Base-by-base conservation (phyloP, 2,113 vertebrate species). In the Mesitornis unicolor region DNA sequence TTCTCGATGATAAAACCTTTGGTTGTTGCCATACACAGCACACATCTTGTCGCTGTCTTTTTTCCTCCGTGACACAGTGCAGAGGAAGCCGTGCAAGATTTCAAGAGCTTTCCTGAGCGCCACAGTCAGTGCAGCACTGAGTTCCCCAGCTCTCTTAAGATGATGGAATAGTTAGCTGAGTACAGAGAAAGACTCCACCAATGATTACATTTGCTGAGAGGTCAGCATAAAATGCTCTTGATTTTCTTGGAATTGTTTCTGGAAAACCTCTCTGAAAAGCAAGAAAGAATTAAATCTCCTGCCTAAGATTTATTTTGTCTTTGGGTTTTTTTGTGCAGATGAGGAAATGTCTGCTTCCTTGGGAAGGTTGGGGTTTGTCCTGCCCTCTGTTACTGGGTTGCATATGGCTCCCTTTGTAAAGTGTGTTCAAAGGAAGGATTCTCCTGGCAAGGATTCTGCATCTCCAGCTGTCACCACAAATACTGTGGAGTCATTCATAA, bases 401-500 rank as follows among this genome's bases (percentile, higher is more conserved):
- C 77, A 48, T 92, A 87, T 90, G 68, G 24, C 17, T 96, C 10
- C 45, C 54, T 90, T 87, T 93, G 80, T 86, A 89, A 80, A 80
- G 74, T 80, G 54, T 84, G 61, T 90, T 90, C 60, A 89, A 90
- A 91, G 73, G 80, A 84, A 80, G 45, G 85, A 81, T 84, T 90
- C 83, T 94, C 31, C 84, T 88, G 78, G 63, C 77, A 92, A 81
- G 77, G 33, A 16, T 80, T 95, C 92, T 83, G 26, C 43, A 60
- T 29, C 80, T 95, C 68, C 59, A 92, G 92, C 78, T 96, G 85
- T 87, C 88, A 91, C 82, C 54, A 57, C 42, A 83, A 85, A 70
- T 69, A 93, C 79, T 80, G 48, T 50, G 48, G 61, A 87, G 69
- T 94, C 84, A 87, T 91, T 95, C 87, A 80, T 81, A 87, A 77